Conservation (phyloP, 2,888 invertebrate genomes). For the Latrodectus elegans region DNA sequence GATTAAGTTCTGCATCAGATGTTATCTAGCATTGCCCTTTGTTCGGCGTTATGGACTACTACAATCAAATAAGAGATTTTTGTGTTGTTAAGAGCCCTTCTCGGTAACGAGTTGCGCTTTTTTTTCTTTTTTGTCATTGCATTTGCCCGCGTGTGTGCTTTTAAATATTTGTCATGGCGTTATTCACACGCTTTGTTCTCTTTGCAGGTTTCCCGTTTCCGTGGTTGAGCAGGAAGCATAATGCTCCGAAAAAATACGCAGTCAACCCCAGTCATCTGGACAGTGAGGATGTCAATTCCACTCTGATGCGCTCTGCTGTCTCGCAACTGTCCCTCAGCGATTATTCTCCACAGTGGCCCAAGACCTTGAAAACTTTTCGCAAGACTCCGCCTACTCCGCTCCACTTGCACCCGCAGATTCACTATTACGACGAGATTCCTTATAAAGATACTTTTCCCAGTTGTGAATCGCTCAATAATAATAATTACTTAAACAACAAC, state of each 20-base stretch:
- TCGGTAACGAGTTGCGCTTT: slow-evolving; percentile 34
- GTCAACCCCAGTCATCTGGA: slow-evolving; percentile 45
- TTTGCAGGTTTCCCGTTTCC: slow-evolving; percentile 69
- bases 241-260: slow-evolving; percentile 64
- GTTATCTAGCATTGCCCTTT: slow-evolving; percentile 60
- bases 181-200: slow-evolving; percentile 62
- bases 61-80: slow-evolving; percentile 37
- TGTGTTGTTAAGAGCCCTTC: slow-evolving; percentile 48
- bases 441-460: slow-evolving; percentile 39
- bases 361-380: slow-evolving; percentile 55
- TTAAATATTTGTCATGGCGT: slow-evolving; percentile 56
- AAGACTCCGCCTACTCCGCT: slow-evolving; percentile 18
- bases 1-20: slow-evolving; percentile 64
- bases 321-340: slow-evolving; percentile 60
- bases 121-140: slow-evolving; percentile 25
- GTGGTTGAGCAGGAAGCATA: slow-evolving; percentile 68
- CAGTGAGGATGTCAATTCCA: slow-evolving; percentile 26
- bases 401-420: slow-evolving; percentile 16
- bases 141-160: slow-evolving; percentile 43
- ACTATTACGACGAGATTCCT: slow-evolving; percentile 27
- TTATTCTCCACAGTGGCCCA: slow-evolving; percentile 55
- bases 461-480: slow-evolving; percentile 46
- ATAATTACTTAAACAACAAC: slow-evolving; percentile 49
- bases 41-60: slow-evolving; percentile 51
- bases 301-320: slow-evolving; percentile 56